phyloP scores from a whole-genome alignment of 2,888 invertebrate genomes.

The Pyrgus malvae region DNA sequence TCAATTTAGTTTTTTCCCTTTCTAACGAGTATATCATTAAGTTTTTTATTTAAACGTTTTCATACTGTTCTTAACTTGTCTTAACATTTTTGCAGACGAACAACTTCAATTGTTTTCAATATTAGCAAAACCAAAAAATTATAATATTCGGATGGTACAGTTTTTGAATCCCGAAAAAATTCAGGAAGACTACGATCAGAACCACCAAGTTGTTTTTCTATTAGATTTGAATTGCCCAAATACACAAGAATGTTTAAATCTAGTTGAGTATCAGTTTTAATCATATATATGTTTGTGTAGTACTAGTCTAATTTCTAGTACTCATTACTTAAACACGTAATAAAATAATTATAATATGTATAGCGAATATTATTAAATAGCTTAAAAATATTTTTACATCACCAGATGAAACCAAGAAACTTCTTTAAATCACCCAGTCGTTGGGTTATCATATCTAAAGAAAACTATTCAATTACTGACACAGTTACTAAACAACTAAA shows the following conservation, averaged over 20 bases:
- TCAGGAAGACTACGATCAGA: constrained; percentile 41
- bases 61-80: background rate
- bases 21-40: too few relatives aligned
- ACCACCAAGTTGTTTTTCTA: constrained; percentile 56
- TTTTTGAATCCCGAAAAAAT: constrained; percentile 42
- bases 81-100: constrained; percentile 42
- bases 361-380: too few relatives aligned
- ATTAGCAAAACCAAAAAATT: constrained; percentile 42
- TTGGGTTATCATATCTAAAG: constrained; percentile 55
- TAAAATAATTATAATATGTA: too few relatives aligned
- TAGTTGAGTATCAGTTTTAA: constrained; percentile 9
- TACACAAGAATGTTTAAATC: constrained; percentile 14
- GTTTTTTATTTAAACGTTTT: background rate
- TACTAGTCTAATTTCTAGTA: too few relatives aligned
- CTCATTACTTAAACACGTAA: too few relatives aligned
- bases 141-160: constrained; percentile 46
- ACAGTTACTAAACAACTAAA: constrained; percentile 42
- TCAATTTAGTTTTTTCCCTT: too few relatives aligned
- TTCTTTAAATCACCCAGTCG: constrained; percentile 56
- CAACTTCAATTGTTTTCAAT: constrained; percentile 47
- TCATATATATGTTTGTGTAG: too few relatives aligned
- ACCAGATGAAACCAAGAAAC: constrained; percentile 43
- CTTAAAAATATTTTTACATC: too few relatives aligned
- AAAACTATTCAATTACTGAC: constrained; percentile 13
- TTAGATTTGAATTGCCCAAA: constrained; percentile 57